Conservation (phyloP, 1,140 invertebrate species). For the Probaryconus sp. region DNA sequence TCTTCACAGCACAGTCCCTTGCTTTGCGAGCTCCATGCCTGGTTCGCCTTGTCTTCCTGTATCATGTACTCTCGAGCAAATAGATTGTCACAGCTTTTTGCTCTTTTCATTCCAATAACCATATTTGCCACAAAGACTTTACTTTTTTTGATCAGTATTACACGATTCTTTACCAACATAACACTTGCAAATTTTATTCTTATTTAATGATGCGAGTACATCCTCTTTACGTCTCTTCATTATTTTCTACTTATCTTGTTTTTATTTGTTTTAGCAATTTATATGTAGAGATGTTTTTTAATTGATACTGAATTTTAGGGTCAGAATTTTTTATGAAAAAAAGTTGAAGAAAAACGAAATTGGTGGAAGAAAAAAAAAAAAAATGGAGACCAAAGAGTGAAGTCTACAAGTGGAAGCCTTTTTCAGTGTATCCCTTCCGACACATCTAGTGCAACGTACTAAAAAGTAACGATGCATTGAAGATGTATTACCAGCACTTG, state of each 20-base stretch:
- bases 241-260: too few species aligned
- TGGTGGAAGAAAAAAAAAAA: constrained; percentile 2
- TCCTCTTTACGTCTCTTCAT: too few species aligned
- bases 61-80: constrained; percentile 39
- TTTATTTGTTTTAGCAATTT: too few species aligned
- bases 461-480: constrained; percentile 51
- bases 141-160: too few species aligned
- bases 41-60: constrained; percentile 25
- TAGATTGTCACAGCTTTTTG: constrained; percentile 41
- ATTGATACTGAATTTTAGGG: not conserved
- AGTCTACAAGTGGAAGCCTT: constrained; percentile 19
- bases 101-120: not conserved
- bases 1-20: constrained; percentile 53
- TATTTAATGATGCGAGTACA: too few species aligned
- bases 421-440: constrained; percentile 6
- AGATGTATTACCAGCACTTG: constrained; percentile 38
- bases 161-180: too few species aligned
- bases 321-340: not conserved
- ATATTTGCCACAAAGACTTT: too few species aligned
- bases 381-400: not conserved
- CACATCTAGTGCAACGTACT: constrained; percentile 17
- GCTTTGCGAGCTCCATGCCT: constrained; percentile 61
- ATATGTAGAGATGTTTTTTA: not conserved
- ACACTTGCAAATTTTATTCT: too few species aligned
- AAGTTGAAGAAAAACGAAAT: not conserved